Base-by-base conservation (phyloP, 1,140 invertebrate species). In the Ditylenchus dipsaci region DNA sequence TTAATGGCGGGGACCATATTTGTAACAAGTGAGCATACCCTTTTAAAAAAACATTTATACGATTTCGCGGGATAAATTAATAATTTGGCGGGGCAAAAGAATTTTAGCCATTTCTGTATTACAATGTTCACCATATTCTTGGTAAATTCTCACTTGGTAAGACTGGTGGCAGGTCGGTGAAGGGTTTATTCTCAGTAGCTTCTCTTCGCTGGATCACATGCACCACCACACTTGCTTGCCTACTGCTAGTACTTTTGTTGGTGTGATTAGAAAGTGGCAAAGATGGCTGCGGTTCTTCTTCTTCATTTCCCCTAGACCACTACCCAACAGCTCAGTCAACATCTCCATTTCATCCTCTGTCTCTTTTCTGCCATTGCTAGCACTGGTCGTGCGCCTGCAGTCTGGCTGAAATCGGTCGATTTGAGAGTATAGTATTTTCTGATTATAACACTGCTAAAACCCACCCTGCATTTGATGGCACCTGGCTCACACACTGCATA, bases 121-220 rank as follows among this genome's bases (percentile, higher is more conserved):
- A n/a, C n/a, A n/a, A n/a, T 38, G 33, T 38, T 11, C 11, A 38
- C 11, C 33, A 38, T 38, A 5, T 38, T 38, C 11, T 38, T 38
- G n/a, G n/a, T n/a, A n/a, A n/a, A n/a, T n/a, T 5, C 33, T 11
- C 11, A 38, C 33, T 38, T 38, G 3, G 33, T 11, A 38, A 5
- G 11, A 38, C 3, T 5, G 33, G 33, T 5, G 33, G 33, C 33
- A 38, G 33, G 11, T 3, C 21, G 17, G 68, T 30, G 23, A 13
- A 19, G 68, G 63, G 21, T n/a, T n/a, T 13, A n/a, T 11, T n/a
- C 68, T 29, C 3, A 33, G 49, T 45, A 7, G 38, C 17, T 17
- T n/a, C 68, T 33, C 38, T 42, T 15, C 68, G 68, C 27, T 69
- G 69, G 5, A 69, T 17, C 8, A 69, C 68, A 42, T 71, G 68